phyloP scores from a whole-genome alignment of 2,888 invertebrate species.

The Hyposoter didymator region DNA sequence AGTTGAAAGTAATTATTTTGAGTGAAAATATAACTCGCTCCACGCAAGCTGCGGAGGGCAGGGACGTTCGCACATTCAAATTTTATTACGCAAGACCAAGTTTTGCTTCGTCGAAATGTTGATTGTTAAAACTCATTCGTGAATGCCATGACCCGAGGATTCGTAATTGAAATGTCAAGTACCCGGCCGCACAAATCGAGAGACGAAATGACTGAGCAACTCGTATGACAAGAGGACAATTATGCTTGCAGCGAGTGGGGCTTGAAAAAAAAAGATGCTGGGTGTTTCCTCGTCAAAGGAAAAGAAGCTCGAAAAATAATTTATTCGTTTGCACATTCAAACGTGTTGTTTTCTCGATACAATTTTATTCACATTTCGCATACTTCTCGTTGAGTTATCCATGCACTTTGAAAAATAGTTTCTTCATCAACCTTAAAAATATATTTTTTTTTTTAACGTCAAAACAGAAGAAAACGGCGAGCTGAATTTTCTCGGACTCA shows the following conservation, averaged over 20 bases:
- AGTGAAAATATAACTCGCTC: neutral
- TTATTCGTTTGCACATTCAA: neutral
- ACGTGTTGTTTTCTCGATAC: neutral
- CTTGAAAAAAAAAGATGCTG: neutral
- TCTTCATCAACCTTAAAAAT: neutral
- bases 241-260: neutral
- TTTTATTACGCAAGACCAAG: neutral
- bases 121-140: constrained; percentile 25
- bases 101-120: constrained; percentile 6
- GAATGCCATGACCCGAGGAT: constrained; percentile 41
- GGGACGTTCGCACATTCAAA: neutral
- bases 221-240: constrained; percentile 4
- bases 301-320: neutral
- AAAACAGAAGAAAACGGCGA: neutral
- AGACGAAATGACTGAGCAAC: neutral
- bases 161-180: constrained; percentile 65
- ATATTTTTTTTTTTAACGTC: neutral
- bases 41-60: neutral
- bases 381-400: neutral
- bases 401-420: too few relatives aligned
- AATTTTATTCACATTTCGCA: neutral
- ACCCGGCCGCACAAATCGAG: neutral
- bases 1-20: neutral
- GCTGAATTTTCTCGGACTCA: neutral
- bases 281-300: neutral